Conservation (phyloP, 2,797 vertebrate genomes). For the Megalops cyprinoides region DNA sequence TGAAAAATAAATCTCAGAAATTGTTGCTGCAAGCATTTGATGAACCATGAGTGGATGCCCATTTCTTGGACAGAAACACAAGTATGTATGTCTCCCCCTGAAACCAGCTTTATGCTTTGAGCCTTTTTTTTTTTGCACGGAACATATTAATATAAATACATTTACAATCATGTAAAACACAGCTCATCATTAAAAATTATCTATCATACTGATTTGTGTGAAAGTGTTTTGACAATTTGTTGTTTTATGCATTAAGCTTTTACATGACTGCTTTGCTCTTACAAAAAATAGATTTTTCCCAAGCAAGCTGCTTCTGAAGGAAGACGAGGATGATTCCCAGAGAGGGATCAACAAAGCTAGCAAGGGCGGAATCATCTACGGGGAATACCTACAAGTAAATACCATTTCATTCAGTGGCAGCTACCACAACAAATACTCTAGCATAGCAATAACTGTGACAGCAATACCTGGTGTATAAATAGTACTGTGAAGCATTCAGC, state of each 20-base stretch:
- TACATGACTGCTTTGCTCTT: conserved; percentile 27
- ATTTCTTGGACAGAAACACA: conserved; percentile 72
- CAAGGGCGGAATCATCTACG: conserved; percentile 86
- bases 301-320: conserved; percentile 69
- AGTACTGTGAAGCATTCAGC: neutral
- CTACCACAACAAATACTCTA: neutral
- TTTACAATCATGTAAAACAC: neutral
- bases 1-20: conserved; percentile 22
- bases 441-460: neutral
- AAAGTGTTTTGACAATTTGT: neutral
- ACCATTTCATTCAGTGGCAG: neutral
- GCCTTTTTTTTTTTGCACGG: no score
- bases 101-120: neutral
- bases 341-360: conserved; percentile 84
- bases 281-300: conserved; percentile 75
- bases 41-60: conserved; percentile 78
- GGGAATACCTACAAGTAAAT: conserved; percentile 87
- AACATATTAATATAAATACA: no score
- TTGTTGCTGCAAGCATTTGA: conserved; percentile 30
- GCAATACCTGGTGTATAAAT: neutral
- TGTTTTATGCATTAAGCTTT: neutral
- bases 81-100: conserved; percentile 62
- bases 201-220: neutral
- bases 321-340: conserved; percentile 75
- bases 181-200: neutral